Evolutionary conservation across 2,113 vertebrate species (phyloP).

Genomic region (Antechinus flavipes): DNA sequence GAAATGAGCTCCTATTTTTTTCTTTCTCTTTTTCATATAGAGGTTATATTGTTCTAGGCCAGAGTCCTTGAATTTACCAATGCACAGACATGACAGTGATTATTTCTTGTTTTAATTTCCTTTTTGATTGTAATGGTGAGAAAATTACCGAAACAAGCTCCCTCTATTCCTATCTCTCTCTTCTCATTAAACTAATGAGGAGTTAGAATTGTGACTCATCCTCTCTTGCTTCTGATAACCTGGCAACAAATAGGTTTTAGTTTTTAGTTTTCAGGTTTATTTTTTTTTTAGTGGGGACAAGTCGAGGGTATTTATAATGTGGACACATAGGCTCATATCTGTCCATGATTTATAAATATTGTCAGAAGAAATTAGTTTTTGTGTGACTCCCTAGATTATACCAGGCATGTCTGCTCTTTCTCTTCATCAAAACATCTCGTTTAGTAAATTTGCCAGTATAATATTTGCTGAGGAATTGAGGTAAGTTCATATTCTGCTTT

Average conservation of each 20-base stretch:
- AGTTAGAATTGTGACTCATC: slow-evolving; percentile 66
- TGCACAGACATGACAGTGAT: neutral
- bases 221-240: slow-evolving; percentile 30
- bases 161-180: slow-evolving; percentile 41
- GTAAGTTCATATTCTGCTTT: neutral
- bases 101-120: slow-evolving; percentile 55
- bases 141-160: slow-evolving; percentile 54
- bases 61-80: neutral
- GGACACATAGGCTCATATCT: neutral
- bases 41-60: neutral
- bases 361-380: neutral
- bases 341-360: neutral
- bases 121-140: neutral
- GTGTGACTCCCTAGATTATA: neutral
- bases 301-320: neutral
- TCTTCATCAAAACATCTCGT: neutral
- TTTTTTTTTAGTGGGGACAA: neutral
- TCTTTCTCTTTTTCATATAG: neutral
- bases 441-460: neutral
- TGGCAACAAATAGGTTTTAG: neutral
- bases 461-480: neutral
- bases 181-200: slow-evolving; percentile 75
- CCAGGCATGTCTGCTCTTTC: neutral
- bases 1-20: neutral
- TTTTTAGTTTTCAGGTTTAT: neutral